Evolutionary conservation across 2,888 invertebrate species (phyloP), one percentile per base, ranked within the genome.

Genomic region (Eupsilia transversa): DNA sequence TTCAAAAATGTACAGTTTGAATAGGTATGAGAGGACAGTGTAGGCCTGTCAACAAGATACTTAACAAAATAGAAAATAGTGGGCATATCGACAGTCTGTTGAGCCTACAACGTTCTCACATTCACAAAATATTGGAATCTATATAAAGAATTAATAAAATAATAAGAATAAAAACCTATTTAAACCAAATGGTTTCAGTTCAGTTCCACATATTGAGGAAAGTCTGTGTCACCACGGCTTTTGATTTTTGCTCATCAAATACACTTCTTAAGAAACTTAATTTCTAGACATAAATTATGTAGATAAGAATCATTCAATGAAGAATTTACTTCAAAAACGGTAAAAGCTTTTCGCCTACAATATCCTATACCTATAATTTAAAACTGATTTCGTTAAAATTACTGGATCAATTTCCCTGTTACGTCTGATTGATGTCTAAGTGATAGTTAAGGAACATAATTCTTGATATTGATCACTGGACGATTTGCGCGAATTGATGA

Each of bases 401-500:
- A 66, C 35, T 60, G 60, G 82, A 74, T 57, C 54, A 61, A 72
- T 71, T 81, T 60, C 30, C n/a, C 57, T 35, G 59, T 69, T 41
- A 46, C 30, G 35, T n/a, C 41, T 82, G 86, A 81, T 80, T 84
- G 85, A 89, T 81, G 63, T 52, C 68, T 41, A 80, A 87, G 82
- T 88, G 81, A 84, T 88, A 87, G 83, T 84, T 85, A 80, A 83
- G 66, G 82, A 75, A 78, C 41, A 85, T 82, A 76, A 87, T 82
- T 67, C 76, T 33, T 59, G 78, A 79, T 86, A 87, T 88, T 86
- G 86, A 87, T 89, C 85, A 84, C 77, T 63, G 76, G 82, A 69
- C 83, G 77, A 77, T 87, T 86, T 83, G 73, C 57, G 66, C 77
- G 85, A 84, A 87, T 87, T 91, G 89, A 92, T 91, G 89, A 91